These are phyloP conservation scores for Crotalus tigris DNA, from an alignment of 2,113 vertebrate genomes.

Conservation along the genomic window DNA sequence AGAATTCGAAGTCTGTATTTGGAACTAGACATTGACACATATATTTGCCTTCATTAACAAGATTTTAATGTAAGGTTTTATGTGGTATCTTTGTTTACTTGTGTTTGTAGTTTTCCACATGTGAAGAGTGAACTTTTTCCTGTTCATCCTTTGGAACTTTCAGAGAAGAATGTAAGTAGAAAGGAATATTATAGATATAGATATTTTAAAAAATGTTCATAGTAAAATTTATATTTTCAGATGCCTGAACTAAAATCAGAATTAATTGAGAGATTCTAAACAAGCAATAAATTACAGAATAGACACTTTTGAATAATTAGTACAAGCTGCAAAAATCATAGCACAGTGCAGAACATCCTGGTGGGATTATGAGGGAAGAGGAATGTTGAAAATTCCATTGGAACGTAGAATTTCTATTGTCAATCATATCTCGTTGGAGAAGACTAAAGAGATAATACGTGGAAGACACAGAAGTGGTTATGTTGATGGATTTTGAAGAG, in stretches of 20 bases:
- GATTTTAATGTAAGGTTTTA: neutral
- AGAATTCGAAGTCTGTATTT: neutral
- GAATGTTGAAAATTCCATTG: neutral
- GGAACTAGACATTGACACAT: neutral
- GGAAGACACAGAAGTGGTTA: neutral
- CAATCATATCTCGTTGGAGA: neutral
- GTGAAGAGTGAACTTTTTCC: constrained; percentile 91
- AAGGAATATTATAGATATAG: neutral
- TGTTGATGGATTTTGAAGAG: neutral
- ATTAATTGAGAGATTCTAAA: neutral
- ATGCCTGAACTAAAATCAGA: neutral
- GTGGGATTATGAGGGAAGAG: neutral
- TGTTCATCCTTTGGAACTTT: constrained; percentile 88
- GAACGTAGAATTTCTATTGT: neutral
- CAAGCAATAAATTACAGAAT: neutral
- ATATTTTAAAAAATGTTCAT: neutral
- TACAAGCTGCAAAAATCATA: neutral
- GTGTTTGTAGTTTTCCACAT: constrained; percentile 79
- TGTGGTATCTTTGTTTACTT: neutral
- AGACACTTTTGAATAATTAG: neutral
- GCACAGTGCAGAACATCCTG: neutral
- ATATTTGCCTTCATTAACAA: neutral
- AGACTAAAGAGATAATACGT: neutral
- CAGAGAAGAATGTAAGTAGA: constrained; percentile 91
- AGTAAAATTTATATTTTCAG: neutral